Conservation (phyloP, 1,140 invertebrate genomes). For the Macrosteles quadrilineatus region DNA sequence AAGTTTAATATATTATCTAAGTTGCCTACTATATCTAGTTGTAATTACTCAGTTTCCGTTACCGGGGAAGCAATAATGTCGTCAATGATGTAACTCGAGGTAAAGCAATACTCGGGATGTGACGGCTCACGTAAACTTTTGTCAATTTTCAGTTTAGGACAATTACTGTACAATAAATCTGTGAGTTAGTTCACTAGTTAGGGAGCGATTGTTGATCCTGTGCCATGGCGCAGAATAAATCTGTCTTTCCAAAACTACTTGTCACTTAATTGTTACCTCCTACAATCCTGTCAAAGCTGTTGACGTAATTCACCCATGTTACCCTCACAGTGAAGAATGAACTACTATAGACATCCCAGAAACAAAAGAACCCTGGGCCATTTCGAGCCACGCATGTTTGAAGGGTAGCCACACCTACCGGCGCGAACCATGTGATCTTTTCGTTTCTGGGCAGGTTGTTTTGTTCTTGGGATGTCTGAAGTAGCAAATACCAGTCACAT, state of each 20-base stretch:
- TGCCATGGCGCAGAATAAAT: slow-evolving; percentile 1
- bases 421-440: no score
- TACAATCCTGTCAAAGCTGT: no score
- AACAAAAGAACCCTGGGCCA: no score
- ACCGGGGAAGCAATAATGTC: not conserved
- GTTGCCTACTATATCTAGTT: not conserved
- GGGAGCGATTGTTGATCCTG: slow-evolving; percentile 7
- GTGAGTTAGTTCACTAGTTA: not conserved
- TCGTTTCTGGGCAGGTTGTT: no score
- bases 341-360: no score
- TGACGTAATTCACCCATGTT: no score
- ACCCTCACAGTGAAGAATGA: no score
- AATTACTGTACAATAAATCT: slow-evolving; percentile 16
- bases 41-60: not conserved
- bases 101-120: not conserved
- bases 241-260: slow-evolving; percentile 13
- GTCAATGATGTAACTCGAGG: not conserved
- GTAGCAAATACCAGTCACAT: no score
- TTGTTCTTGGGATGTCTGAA: no score
- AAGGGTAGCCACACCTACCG: no score
- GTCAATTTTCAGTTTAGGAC: slow-evolving; percentile 20
- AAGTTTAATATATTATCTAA: not conserved
- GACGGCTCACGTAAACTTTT: slow-evolving; percentile 9
- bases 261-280: no score
- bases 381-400: no score